phyloP scores from a whole-genome alignment of 2,113 vertebrate genomes.

The Pseudopodoces humilis region DNA sequence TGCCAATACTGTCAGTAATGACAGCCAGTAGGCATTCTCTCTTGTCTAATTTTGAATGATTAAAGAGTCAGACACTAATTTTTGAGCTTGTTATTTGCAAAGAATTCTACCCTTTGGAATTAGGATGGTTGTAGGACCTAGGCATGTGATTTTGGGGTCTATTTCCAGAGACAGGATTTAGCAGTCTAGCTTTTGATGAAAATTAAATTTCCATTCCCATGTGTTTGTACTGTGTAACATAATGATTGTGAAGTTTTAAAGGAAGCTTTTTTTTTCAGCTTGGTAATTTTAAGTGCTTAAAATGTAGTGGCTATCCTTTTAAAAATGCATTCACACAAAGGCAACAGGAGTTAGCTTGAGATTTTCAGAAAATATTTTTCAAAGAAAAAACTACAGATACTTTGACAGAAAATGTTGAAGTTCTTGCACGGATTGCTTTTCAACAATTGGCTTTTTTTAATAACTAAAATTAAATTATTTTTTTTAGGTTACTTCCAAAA shows the following conservation, averaged over 20 bases:
- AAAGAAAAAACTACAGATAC: not conserved
- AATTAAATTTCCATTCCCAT: not conserved
- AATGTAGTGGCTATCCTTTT: not conserved
- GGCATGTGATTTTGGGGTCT: not conserved
- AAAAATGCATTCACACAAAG: not conserved
- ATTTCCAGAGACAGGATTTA: not conserved
- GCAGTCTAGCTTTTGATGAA: not conserved
- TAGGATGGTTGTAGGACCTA: not conserved
- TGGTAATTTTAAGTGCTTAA: not conserved
- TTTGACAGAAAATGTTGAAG: not conserved
- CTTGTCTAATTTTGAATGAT: not conserved
- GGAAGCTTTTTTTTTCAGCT: not conserved
- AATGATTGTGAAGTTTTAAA: not conserved
- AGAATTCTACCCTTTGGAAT: not conserved
- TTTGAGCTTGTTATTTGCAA: not conserved
- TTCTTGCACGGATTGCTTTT: not conserved
- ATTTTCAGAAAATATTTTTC: not conserved
- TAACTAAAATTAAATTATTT: not conserved
- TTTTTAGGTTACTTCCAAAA: not conserved
- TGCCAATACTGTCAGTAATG: not conserved
- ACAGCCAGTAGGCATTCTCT: not conserved
- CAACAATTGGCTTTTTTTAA: not conserved
- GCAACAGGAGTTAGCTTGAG: not conserved
- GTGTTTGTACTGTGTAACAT: not conserved
- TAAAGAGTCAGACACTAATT: not conserved